Evolutionary conservation across 2,888 invertebrate species (phyloP).

Genomic region (Punctoribates punctum): DNA sequence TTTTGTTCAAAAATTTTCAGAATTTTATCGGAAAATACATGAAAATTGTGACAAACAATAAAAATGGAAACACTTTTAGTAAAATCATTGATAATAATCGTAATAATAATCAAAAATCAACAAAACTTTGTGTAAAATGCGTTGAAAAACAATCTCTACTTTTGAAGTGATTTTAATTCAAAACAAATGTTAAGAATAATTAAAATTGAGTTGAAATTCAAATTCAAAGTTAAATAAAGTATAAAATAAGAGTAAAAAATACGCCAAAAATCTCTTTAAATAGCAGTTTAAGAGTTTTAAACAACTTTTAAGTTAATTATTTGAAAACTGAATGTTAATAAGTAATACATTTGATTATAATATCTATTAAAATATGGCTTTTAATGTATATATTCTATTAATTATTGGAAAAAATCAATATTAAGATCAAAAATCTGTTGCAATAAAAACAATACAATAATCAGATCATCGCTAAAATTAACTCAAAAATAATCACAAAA

Average conservation of each 20-base stretch:
- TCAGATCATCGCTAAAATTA: slow-evolving; percentile 12
- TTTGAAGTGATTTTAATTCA: background rate
- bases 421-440: background rate
- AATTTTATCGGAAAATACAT: background rate
- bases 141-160: background rate
- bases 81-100: background rate
- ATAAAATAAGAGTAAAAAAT: background rate
- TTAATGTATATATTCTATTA: background rate
- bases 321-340: background rate
- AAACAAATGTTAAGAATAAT: background rate
- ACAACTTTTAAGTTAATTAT: background rate
- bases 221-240: background rate
- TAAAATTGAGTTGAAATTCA: background rate
- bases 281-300: background rate
- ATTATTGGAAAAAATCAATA: background rate
- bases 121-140: background rate
- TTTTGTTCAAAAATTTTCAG: background rate
- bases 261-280: background rate
- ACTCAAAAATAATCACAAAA: background rate
- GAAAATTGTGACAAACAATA: background rate
- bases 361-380: background rate
- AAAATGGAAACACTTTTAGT: background rate
- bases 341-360: background rate
- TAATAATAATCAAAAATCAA: too few relatives aligned
- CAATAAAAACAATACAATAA: background rate